Conservation (phyloP, 2,113 vertebrate genomes). For the Ancistrus triradiatus region DNA sequence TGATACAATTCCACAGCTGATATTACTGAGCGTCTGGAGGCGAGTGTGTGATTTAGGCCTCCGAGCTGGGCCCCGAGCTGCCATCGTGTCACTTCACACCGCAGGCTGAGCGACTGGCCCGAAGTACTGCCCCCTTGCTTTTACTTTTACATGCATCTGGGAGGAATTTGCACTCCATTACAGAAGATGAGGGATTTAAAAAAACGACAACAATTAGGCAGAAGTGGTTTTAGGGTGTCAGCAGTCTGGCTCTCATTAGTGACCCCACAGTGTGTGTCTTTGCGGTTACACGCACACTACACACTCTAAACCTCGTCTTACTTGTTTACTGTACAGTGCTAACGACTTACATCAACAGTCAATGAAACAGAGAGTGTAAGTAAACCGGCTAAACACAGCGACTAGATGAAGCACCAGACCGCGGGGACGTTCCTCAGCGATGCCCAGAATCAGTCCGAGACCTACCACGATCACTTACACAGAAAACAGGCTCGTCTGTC, state of each 20-base stretch:
- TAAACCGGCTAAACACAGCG: no score
- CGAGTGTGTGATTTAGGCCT: background rate
- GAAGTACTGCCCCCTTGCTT: constrained; percentile 43
- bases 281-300: constrained; percentile 15
- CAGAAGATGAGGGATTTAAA: constrained; percentile 75
- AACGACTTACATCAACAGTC: no score
- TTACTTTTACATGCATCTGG: constrained; percentile 77
- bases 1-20: no score
- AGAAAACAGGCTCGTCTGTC: no score
- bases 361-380: no score
- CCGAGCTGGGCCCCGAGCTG: background rate
- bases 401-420: no score
- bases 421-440: no score
- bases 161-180: constrained; percentile 82
- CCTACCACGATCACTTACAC: no score
- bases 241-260: constrained; percentile 71
- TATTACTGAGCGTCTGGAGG: background rate
- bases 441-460: no score
- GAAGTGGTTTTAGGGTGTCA: constrained; percentile 72
- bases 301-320: no score
- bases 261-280: constrained; percentile 59
- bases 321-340: no score
- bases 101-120: constrained; percentile 63
- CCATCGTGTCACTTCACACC: constrained; percentile 36
- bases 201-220: constrained; percentile 73